These are phyloP conservation scores for Aspidoscelis tigris DNA, from an alignment of 2,113 vertebrate genomes.

Conservation along the genomic window DNA sequence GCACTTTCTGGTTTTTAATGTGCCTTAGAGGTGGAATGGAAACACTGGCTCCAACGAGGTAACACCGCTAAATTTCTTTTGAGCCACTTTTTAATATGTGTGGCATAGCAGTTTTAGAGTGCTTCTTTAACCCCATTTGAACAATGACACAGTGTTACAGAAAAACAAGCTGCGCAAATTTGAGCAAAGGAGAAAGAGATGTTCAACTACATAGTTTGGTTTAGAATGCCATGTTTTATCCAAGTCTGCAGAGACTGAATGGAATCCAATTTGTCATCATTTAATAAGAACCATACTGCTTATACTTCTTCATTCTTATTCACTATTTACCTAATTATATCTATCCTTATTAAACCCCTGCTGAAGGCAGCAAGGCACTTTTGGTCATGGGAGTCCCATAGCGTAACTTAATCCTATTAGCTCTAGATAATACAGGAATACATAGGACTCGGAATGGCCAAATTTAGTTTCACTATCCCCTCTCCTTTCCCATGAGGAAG, in stretches of 20 bases:
- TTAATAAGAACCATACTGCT: slow-evolving; percentile 75
- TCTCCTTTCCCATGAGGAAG: slow-evolving; percentile 62
- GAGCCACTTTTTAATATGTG: too few species aligned
- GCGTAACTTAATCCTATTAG: slow-evolving; percentile 85
- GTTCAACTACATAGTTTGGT: slow-evolving; percentile 61
- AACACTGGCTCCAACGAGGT: too few species aligned
- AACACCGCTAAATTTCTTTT: too few species aligned
- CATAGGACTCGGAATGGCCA: slow-evolving; percentile 75
- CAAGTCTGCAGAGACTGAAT: slow-evolving; percentile 70
- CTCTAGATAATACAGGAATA: slow-evolving; percentile 76
- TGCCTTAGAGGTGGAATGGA: too few species aligned
- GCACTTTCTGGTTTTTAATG: too few species aligned
- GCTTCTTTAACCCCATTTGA: slow-evolving; percentile 60
- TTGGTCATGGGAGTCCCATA: slow-evolving; percentile 79
- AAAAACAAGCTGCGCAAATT: slow-evolving; percentile 53
- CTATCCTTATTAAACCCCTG: slow-evolving; percentile 84
- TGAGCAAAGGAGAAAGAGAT: slow-evolving; percentile 36
- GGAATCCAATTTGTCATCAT: slow-evolving; percentile 78
- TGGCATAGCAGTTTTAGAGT: slow-evolving; percentile 40
- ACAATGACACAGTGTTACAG: slow-evolving; percentile 47
- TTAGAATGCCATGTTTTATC: slow-evolving; percentile 58
- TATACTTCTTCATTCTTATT: slow-evolving; percentile 74
- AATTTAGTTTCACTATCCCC: slow-evolving; percentile 69
- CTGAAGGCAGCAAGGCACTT: slow-evolving; percentile 78
- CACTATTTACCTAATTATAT: slow-evolving; percentile 82